Percentiles rank a stretch among this genome's conserved stretches.
Evolutionary conservation across 2,888 invertebrate genomes (phyloP).

Genomic region (Ganaspis brasiliensis): DNA sequence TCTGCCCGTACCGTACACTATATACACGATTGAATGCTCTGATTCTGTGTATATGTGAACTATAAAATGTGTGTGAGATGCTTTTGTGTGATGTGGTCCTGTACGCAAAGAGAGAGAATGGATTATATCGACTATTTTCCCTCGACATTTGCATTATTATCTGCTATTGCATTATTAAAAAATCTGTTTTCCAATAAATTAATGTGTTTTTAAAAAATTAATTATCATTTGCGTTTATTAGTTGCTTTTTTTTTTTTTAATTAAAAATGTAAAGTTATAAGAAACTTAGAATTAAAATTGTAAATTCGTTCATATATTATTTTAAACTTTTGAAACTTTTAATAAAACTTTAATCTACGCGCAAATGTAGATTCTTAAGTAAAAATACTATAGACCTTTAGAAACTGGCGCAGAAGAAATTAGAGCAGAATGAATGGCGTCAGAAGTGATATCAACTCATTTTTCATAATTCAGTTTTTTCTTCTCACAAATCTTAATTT

Average conservation of each 20-base stretch:
- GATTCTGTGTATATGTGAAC: constrained; percentile 12
- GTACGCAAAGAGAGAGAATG: constrained; percentile 34
- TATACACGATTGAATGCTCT: constrained; percentile 31
- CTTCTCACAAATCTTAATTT: background rate
- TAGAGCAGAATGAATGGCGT: constrained; percentile 29
- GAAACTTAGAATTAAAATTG: no score
- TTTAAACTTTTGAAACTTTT: constrained; percentile 32
- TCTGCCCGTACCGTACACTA: background rate
- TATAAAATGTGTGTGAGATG: constrained; percentile 20
- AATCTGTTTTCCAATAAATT: background rate
- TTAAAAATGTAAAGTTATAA: no score
- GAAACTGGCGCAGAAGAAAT: constrained; percentile 23
- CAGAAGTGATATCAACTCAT: constrained; percentile 19
- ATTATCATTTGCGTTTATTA: no score
- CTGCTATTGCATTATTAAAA: background rate
- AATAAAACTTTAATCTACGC: constrained; percentile 8
- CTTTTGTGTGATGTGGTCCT: constrained; percentile 36
- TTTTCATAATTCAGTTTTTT: constrained; percentile 5
- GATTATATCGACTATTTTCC: constrained; percentile 33
- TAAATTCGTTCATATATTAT: no score
- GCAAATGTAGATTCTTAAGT: constrained; percentile 4
- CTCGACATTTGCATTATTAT: constrained; percentile 26
- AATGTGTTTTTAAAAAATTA: background rate
- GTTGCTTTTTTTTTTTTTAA: no score
- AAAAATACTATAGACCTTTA: constrained; percentile 31